Percentiles rank a stretch among this genome's conserved stretches.
Conservation (phyloP, 2,888 invertebrate species). For the Caenorhabditis sp. region DNA sequence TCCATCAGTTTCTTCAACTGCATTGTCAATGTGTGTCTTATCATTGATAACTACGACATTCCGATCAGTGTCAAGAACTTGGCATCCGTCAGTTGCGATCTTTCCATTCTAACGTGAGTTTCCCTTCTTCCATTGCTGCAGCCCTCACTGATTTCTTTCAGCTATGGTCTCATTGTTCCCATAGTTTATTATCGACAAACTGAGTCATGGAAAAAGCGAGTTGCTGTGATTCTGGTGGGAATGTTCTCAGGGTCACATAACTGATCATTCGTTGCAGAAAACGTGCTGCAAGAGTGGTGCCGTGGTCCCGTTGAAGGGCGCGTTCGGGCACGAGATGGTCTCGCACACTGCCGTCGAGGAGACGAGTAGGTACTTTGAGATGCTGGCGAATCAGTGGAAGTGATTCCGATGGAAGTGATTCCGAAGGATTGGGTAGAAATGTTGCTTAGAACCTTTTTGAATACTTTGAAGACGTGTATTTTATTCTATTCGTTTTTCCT, state of each 20-base stretch:
- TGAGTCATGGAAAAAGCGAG: slow-evolving; percentile 44
- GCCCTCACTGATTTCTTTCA: background rate
- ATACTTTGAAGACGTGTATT: background rate
- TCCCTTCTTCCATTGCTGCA: background rate
- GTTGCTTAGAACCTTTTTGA: background rate
- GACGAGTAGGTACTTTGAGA: slow-evolving; percentile 48
- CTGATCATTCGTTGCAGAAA: slow-evolving; percentile 27
- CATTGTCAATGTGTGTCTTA: slow-evolving; percentile 51
- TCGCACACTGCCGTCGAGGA: slow-evolving; percentile 33
- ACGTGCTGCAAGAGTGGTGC: slow-evolving; percentile 25
- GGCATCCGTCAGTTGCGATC: slow-evolving; percentile 41
- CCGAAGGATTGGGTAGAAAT: too few species aligned
- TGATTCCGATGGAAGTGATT: background rate
- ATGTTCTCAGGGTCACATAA: background rate
- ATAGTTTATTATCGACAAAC: slow-evolving; percentile 38
- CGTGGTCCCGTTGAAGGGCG: slow-evolving; percentile 32
- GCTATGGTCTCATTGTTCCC: slow-evolving; percentile 51
- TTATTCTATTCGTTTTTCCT: too few species aligned
- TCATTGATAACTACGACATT: slow-evolving; percentile 51
- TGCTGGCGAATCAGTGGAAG: slow-evolving; percentile 47
- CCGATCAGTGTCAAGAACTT: slow-evolving; percentile 28
- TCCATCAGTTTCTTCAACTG: slow-evolving; percentile 53
- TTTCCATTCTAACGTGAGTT: slow-evolving; percentile 39
- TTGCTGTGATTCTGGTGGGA: slow-evolving; percentile 35
- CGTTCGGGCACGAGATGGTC: slow-evolving; percentile 45